Evolutionary conservation across 2,113 vertebrate species (phyloP), one percentile per base, ranked within the genome.

Genomic region (Tychaedon coryphoeus): DNA sequence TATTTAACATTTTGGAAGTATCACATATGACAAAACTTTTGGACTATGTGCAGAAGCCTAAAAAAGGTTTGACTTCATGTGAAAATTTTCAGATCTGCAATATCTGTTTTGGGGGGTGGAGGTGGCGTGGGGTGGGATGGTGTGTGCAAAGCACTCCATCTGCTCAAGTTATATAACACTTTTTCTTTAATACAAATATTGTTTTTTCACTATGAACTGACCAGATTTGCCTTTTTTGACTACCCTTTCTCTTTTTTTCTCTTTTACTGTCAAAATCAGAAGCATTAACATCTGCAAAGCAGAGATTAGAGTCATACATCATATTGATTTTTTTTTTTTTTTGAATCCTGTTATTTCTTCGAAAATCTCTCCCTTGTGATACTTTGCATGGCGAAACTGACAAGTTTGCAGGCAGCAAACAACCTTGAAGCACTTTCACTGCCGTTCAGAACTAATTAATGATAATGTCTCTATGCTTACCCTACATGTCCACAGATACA

Each of bases 231-330:
- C 19, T 54, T 36, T 26, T 57, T 40, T 77, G 90, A 34, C 33
- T 14, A 9, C 42, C 17, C 25, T 38, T 53, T 42, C 2, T 40
- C 9, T 23, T 45, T 28, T 65, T 33, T 10, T 8, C 14, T 50
- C 45, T 60, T 51, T 92, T 51, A 58, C 36, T 76, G 56, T 71
- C 26, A 18, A 78, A 95, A 86, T 8, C 40, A 85, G 51, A 57
- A 60, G 38, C 73, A 95, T 91, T 97, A 93, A 78, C 87, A 93
- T 93, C 83, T 95, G 87, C 75, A 93, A 91, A 88, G 38, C 61
- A 67, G 34, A 94, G 88, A 97, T 97, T 97, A 95, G 51, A 84
- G 33, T 93, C 73, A 92, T 92, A 81, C n/a, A 97, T 97, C 94
- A 90, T 90, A 66, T 4, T 92, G 74, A 72, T 85, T 48, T 48